phyloP scores from a whole-genome alignment of 2,888 invertebrate genomes.

The Steinernema carpocapsae region DNA sequence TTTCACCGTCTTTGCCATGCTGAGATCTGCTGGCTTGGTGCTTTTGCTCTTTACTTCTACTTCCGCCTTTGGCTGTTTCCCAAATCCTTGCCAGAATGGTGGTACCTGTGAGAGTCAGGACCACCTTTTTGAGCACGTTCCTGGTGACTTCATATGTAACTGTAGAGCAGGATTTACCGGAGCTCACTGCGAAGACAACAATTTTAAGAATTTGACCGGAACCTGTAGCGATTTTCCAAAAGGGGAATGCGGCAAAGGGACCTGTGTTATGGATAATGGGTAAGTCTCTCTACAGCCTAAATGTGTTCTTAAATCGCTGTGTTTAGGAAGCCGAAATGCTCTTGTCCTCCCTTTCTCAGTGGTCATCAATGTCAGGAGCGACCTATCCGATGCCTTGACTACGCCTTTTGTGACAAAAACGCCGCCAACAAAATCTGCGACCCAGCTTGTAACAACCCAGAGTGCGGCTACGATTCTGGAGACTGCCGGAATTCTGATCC shows the following conservation, averaged over 20 bases:
- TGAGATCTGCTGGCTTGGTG: background rate
- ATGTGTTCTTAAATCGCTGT: background rate
- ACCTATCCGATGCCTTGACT: background rate
- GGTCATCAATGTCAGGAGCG: background rate
- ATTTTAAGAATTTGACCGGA: background rate
- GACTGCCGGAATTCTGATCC: background rate
- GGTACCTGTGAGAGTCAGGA: conserved; percentile 32
- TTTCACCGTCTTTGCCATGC: background rate
- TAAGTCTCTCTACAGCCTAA: background rate
- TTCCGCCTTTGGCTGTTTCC: background rate
- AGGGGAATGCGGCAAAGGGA: background rate
- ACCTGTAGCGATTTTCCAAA: background rate
- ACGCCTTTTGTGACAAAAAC: background rate
- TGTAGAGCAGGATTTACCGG: conserved; percentile 35
- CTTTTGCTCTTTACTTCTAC: background rate
- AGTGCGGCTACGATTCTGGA: conserved; percentile 3
- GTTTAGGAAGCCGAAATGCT: background rate
- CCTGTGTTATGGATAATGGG: background rate
- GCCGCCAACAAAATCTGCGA: conserved; percentile 6
- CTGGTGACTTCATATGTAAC: conserved; percentile 34
- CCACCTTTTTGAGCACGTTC: background rate
- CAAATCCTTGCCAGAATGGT: background rate
- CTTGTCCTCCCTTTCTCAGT: background rate
- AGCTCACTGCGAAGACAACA: background rate
- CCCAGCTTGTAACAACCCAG: conserved; percentile 6